Evolutionary conservation across 2,113 vertebrate genomes (phyloP), one percentile per base, ranked within the genome.

Genomic region (Lethenteron camtschaticum): DNA sequence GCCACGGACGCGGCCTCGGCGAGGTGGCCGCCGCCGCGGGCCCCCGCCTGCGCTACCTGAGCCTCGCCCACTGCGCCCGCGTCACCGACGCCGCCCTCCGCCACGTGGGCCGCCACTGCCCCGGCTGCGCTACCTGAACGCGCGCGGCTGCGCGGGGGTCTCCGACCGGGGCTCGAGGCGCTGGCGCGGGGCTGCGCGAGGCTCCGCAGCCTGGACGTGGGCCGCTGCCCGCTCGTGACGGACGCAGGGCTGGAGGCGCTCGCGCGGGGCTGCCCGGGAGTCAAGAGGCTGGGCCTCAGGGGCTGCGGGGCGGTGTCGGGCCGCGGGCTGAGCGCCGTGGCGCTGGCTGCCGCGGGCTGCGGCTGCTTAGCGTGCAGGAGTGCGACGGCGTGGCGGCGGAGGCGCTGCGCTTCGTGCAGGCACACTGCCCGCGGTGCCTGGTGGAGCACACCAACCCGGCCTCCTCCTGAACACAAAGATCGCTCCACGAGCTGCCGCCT

Each of bases 91-190:
- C 63, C 10, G 63, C n/a, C n/a, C 63, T 66, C 20, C 63, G 63
- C 9, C 20, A 66, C 63, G n/a, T 66, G 9, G 63, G n/a, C 63
- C 63, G 63, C 63, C 63, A 66, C 63, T 66, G 63, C 63, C 63
- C 63, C 20, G 63, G 63, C 63, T 66, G n/a, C 63, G 63, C 63
- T 66, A 66, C 63, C 63, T 66, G n/a, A 66, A 66, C 20, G 63
- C 63, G 10, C 63, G 63, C 9, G 63, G 63, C 63, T 20, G n/a
- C 20, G n/a, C 63, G 63, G 63, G 63, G n/a, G n/a, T 66, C 10
- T 16, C 63, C 9, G 63, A 66, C 20, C 63, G 20, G 10, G 63
- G 9, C 20, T 66, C n/a, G 63, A 66, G 20, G n/a, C 20, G n/a
- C 63, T 66, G 63, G 63, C n/a, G n/a, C n/a, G 63, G 20, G 63